phyloP scores from a whole-genome alignment of 2,113 vertebrate genomes.

The Chitala chitala region DNA sequence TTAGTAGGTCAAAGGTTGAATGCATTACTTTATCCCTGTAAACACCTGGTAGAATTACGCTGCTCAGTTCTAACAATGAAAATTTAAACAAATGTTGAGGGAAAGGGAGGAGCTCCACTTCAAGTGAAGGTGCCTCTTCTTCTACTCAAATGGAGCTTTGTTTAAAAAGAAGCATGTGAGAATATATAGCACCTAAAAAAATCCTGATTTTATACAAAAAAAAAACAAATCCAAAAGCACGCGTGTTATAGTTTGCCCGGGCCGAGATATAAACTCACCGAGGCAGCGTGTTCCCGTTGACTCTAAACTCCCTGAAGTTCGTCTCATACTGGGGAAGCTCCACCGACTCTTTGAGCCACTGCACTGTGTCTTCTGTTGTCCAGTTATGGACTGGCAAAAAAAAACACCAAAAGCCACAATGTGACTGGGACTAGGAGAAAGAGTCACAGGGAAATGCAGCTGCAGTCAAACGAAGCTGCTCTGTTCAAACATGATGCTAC shows the following conservation, averaged over 20 bases:
- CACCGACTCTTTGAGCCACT: constrained; percentile 91
- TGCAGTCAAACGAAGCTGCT: not conserved
- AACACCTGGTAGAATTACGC: no score
- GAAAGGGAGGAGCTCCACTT: no score
- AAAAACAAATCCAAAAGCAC: not conserved
- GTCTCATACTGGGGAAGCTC: constrained; percentile 95
- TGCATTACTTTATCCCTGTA: no score
- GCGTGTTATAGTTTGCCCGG: not conserved
- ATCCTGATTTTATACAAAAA: not conserved
- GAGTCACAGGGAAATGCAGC: not conserved
- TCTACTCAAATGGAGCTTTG: no score
- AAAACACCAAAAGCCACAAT: constrained; percentile 1
- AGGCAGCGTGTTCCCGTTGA: constrained; percentile 90
- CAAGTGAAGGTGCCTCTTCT: no score
- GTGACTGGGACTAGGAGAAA: not conserved
- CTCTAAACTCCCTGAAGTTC: constrained; percentile 85
- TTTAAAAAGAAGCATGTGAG: no score
- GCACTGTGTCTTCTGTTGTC: constrained; percentile 87
- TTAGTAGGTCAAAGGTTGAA: no score
- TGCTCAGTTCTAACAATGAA: no score
- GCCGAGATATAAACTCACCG: constrained; percentile 64
- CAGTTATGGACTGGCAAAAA: constrained; percentile 88
- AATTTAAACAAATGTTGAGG: no score
- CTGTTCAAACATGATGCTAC: no score
- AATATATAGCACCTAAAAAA: no score